Percentiles rank a stretch among this genome's conserved stretches.
phyloP scores from a whole-genome alignment of 1,140 invertebrate species.

The Diprion similis region DNA sequence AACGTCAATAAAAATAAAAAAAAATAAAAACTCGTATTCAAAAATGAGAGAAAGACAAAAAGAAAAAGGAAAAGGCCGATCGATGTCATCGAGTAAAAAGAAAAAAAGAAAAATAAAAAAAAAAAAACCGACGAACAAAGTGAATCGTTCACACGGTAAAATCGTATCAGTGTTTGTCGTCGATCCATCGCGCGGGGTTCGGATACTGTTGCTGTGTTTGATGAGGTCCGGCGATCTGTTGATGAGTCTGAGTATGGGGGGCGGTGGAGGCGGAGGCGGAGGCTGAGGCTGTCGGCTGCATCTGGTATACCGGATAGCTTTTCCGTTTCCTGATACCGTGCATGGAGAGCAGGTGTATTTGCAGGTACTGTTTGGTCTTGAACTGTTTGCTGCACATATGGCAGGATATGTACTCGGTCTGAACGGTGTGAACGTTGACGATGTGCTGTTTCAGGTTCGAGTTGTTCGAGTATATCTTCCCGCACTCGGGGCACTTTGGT shows the following conservation, averaged over 20 bases:
- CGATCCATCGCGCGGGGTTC: slow-evolving; percentile 41
- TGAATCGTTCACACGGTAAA: not conserved
- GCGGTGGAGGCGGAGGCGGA: slow-evolving; percentile 4
- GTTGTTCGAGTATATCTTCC: slow-evolving; percentile 71
- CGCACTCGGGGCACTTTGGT: slow-evolving; percentile 72
- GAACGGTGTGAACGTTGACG: slow-evolving; percentile 74
- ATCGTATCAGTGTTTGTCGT: slow-evolving; percentile 47
- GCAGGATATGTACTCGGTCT: slow-evolving; percentile 70
- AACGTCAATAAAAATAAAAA: too few relatives aligned
- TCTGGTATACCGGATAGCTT: slow-evolving; percentile 59
- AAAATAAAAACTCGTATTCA: not conserved
- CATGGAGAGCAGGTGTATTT: slow-evolving; percentile 74
- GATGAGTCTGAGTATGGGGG: slow-evolving; percentile 30
- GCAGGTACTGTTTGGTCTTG: slow-evolving; percentile 75
- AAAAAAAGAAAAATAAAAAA: not conserved
- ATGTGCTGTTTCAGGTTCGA: slow-evolving; percentile 79
- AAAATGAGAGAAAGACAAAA: not conserved
- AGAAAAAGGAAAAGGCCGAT: not conserved
- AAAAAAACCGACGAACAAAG: not conserved
- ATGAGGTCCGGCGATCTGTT: slow-evolving; percentile 18
- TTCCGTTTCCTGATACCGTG: slow-evolving; percentile 72
- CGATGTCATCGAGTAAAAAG: not conserved
- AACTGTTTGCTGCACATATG: slow-evolving; percentile 71
- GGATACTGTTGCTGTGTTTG: slow-evolving; percentile 35
- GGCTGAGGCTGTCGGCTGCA: slow-evolving; percentile 36